Base-by-base conservation (phyloP, 1,140 invertebrate species). In the Drosophila sulfurigaster region DNA sequence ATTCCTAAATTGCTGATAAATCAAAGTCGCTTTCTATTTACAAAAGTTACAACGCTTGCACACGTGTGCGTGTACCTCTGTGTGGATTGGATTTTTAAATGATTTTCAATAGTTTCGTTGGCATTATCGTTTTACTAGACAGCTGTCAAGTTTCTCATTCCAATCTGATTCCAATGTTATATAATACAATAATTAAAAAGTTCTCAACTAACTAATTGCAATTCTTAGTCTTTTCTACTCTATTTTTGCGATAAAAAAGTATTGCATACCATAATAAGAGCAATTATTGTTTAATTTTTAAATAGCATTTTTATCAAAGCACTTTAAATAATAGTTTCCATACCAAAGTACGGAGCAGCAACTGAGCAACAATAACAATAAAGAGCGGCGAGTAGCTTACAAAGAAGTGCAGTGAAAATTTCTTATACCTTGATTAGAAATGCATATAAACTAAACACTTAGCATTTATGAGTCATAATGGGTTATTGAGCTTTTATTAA, bases 21-120 rank as follows among this genome's bases (percentile, higher is more conserved):
- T 71, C 73, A 65, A 51, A 75, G 59, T 59, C 30, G 68, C 74
- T 76, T 76, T 76, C 74, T 73, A 76, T 76, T 76, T 76, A 76
- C 73, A 76, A 75, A 32, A 49, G 8, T 74, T 68, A 74, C 46
- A 60, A 48, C 38, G 15, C 13, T 46, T 15, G 15, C n/a, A 38
- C 30, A 16, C n/a, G n/a, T 52, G 10, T 41, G 15, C 16, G 45
- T 48, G n/a, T 5, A 10, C 6, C 4, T 43, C 10, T 41, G 41
- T 35, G 43, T 48, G 4, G 58, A 58, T 41, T 57, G 58, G 30
- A 51, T 20, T 43, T 41, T 28, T 38, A 15, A 62, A 51, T 54
- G n/a, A 15, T 46, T 25, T 75, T 32, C 57, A 43, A 63, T 57
- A 49, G n/a, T 38, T 45, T 32, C 8, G 30, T 20, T 20, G 2